These are phyloP conservation scores for Dermolepida albohirtum DNA, from an alignment of 2,888 invertebrate species.

Conservation along the genomic window DNA sequence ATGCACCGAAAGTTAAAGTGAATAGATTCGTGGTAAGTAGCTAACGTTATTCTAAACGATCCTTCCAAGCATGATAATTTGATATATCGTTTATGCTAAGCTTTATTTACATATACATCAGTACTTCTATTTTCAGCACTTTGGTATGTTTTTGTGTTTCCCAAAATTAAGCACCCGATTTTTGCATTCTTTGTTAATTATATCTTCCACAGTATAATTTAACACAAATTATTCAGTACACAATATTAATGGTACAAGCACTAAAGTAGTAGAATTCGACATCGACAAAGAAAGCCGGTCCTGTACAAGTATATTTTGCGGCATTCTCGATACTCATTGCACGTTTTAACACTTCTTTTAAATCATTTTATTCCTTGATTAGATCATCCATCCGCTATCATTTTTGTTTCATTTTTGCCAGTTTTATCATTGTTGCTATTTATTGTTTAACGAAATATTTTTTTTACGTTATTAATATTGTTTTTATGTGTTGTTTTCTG, in stretches of 20 bases:
- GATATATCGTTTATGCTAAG: slow-evolving; percentile 13
- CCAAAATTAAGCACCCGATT: neutral
- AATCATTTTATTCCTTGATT: neutral
- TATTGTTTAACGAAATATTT: slow-evolving; percentile 19
- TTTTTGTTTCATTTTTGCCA: slow-evolving; percentile 1
- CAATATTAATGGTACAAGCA: too few species aligned
- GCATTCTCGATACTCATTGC: too few species aligned
- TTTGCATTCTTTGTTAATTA: slow-evolving; percentile 5
- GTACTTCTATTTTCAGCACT: slow-evolving; percentile 1
- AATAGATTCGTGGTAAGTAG: slow-evolving; percentile 92
- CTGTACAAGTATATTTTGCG: too few species aligned
- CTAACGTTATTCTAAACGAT: neutral
- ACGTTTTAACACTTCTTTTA: neutral
- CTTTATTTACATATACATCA: slow-evolving; percentile 21
- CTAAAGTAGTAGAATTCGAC: too few species aligned
- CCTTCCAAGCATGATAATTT: slow-evolving; percentile 11
- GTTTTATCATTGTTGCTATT: slow-evolving; percentile 11
- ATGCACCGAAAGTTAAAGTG: slow-evolving; percentile 76
- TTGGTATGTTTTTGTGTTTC: too few species aligned
- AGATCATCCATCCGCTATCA: neutral
- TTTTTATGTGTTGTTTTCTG: slow-evolving; percentile 35
- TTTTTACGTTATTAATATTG: slow-evolving; percentile 23
- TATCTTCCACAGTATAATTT: too few species aligned
- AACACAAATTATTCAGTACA: too few species aligned
- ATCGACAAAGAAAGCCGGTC: too few species aligned